Evolutionary conservation across 30 jellyfish, hydroid and myxozoan species (phyloP).

Genomic region (Nemopilema nomurai): DNA sequence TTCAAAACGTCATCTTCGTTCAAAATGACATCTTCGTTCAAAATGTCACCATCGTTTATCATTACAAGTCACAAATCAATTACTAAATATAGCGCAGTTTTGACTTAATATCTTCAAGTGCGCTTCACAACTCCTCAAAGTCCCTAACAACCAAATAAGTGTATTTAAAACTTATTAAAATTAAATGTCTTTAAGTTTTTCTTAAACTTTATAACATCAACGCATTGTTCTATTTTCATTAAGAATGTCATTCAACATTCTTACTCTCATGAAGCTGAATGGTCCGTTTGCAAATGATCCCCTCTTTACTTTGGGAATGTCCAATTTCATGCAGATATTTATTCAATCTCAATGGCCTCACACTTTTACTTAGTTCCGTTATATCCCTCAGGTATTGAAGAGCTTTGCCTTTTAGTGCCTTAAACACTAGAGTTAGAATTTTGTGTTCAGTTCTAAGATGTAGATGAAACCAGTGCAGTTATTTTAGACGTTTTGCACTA

Average conservation of each 20-base stretch:
- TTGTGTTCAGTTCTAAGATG: conserved; percentile 59
- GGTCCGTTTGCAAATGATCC: conserved; percentile 18
- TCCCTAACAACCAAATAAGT: not conserved
- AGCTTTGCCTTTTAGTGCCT: conserved; percentile 62
- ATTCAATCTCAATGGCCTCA: conserved; percentile 43
- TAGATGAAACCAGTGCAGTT: conserved; percentile 54
- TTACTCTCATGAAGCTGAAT: conserved; percentile 22
- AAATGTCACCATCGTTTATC: too few species aligned
- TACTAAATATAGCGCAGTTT: conserved; percentile 35
- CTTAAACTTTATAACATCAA: conserved; percentile 13
- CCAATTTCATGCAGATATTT: conserved; percentile 45
- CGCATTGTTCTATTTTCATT: conserved; percentile 24
- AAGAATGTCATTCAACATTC: conserved; percentile 40
- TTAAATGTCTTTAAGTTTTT: conserved; percentile 17
- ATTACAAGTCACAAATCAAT: too few species aligned
- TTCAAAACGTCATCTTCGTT: too few species aligned
- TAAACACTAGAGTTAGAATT: conserved; percentile 48
- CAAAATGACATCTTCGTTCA: too few species aligned
- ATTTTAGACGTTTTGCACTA: conserved; percentile 52
- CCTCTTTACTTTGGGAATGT: conserved; percentile 42
- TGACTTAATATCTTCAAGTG: conserved; percentile 46
- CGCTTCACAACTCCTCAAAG: conserved; percentile 31
- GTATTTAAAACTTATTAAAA: not conserved
- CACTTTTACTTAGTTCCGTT: conserved; percentile 52
- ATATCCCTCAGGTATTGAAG: conserved; percentile 50